phyloP scores from a whole-genome alignment of 2,113 vertebrate genomes.

The Phalacrocorax carbo region DNA sequence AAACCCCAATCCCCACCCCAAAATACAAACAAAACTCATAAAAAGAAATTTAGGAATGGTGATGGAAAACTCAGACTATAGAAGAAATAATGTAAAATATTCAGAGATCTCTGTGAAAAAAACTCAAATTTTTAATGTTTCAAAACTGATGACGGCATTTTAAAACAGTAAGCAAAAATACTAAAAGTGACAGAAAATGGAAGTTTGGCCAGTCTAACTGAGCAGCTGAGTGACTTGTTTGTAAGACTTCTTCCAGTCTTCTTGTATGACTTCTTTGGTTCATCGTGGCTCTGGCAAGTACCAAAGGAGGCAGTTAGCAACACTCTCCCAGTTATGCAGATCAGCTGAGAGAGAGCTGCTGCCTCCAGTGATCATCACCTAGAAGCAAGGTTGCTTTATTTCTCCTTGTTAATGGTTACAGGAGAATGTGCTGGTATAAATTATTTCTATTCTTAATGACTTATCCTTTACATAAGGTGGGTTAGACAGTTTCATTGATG shows the following conservation, averaged over 20 bases:
- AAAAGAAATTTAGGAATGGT: not conserved
- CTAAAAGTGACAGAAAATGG: not conserved
- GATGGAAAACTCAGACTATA: not conserved
- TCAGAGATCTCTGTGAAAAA: not conserved
- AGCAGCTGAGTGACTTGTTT: not conserved
- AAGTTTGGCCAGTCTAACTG: not conserved
- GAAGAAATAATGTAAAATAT: not conserved
- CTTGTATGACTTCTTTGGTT: not conserved
- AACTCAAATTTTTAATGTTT: not conserved
- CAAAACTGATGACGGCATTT: not conserved
- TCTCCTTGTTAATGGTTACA: not conserved
- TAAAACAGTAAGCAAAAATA: not conserved
- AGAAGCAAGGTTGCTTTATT: not conserved
- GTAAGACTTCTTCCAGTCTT: not conserved
- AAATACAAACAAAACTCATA: not conserved
- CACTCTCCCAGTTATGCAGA: not conserved
- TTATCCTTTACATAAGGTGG: not conserved
- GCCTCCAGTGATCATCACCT: accelerated
- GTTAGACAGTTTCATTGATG: not conserved
- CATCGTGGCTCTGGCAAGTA: not conserved
- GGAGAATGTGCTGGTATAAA: not conserved
- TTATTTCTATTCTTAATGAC: not conserved
- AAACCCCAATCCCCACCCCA: accelerated
- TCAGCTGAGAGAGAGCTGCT: accelerated
- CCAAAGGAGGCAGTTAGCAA: not conserved